These are phyloP conservation scores for Orius laevigatus DNA, from an alignment of 1,140 invertebrate species.

Conservation along the genomic window DNA sequence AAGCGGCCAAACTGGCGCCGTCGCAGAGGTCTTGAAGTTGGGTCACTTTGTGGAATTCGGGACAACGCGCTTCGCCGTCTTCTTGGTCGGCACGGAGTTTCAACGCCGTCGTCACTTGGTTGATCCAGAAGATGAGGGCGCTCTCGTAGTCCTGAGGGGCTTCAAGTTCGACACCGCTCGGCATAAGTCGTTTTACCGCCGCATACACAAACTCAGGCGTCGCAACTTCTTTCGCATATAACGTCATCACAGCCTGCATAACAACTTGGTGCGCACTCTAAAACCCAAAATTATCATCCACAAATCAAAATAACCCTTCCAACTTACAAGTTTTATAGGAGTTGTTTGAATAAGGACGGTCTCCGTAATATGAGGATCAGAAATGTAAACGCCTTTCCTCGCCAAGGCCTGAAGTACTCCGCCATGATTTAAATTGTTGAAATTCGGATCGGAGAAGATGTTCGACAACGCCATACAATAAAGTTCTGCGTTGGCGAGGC, in stretches of 20 bases:
- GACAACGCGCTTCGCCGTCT: constrained; percentile 11
- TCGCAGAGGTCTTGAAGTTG: constrained; percentile 71
- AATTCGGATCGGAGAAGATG: constrained; percentile 93
- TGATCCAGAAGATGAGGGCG: constrained; percentile 80
- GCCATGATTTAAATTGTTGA: constrained; percentile 87
- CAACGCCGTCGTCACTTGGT: constrained; percentile 63
- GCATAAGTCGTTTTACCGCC: constrained; percentile 58
- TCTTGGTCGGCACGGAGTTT: constrained; percentile 41
- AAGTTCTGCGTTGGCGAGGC: constrained; percentile 83
- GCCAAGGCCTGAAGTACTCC: constrained; percentile 82
- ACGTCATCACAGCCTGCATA: constrained; percentile 90
- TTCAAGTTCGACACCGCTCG: constrained; percentile 23
- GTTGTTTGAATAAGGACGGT: constrained; percentile 90
- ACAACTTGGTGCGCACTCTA: constrained; percentile 91
- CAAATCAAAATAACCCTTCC: no score
- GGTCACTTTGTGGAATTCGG: constrained; percentile 29
- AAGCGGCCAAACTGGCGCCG: constrained; percentile 73
- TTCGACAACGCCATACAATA: constrained; percentile 90
- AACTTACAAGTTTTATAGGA: constrained; percentile 79
- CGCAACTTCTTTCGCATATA: constrained; percentile 86
- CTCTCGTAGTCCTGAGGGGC: constrained; percentile 61
- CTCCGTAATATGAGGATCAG: constrained; percentile 80
- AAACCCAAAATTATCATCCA: constrained; percentile 19
- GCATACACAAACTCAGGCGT: constrained; percentile 73
- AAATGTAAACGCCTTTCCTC: constrained; percentile 77